These are phyloP conservation scores for Catostomus latipinnis DNA, from an alignment of 2,797 vertebrate genomes.

Conservation along the genomic window DNA sequence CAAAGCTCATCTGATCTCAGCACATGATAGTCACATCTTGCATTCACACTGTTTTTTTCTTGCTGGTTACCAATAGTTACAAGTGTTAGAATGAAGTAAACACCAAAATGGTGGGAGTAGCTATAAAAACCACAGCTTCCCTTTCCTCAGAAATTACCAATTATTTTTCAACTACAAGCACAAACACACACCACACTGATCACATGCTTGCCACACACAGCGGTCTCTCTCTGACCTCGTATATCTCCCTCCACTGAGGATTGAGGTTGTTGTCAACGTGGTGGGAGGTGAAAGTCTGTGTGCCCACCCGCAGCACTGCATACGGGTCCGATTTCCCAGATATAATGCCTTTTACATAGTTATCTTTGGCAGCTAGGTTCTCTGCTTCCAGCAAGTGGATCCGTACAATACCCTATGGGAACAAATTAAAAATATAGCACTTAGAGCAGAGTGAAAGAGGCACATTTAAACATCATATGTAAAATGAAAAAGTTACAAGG, in stretches of 20 bases:
- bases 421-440: neutral
- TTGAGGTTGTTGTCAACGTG: slow-evolving; percentile 89
- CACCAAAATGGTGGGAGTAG: neutral
- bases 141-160: slow-evolving; percentile 10
- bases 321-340: slow-evolving; percentile 94
- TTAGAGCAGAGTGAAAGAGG: neutral
- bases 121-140: slow-evolving; percentile 8
- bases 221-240: slow-evolving; percentile 80
- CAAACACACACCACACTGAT: slow-evolving; percentile 21
- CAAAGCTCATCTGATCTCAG: slow-evolving; percentile 42
- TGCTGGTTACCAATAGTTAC: slow-evolving; percentile 18
- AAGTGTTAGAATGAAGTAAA: neutral
- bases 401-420: slow-evolving; percentile 86
- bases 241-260: slow-evolving; percentile 92
- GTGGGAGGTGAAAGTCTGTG: slow-evolving; percentile 89
- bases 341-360: slow-evolving; percentile 88
- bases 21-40: slow-evolving; percentile 55
- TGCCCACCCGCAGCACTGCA: slow-evolving; percentile 88
- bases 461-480: neutral
- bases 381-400: slow-evolving; percentile 88
- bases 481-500: neutral
- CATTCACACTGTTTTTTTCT: neutral
- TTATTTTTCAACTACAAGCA: neutral
- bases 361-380: slow-evolving; percentile 88
- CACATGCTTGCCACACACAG: neutral